Evolutionary conservation across 53 echinoderm and acorn worm genomes (phyloP).

Genomic region (Holothuria leucospilota): DNA sequence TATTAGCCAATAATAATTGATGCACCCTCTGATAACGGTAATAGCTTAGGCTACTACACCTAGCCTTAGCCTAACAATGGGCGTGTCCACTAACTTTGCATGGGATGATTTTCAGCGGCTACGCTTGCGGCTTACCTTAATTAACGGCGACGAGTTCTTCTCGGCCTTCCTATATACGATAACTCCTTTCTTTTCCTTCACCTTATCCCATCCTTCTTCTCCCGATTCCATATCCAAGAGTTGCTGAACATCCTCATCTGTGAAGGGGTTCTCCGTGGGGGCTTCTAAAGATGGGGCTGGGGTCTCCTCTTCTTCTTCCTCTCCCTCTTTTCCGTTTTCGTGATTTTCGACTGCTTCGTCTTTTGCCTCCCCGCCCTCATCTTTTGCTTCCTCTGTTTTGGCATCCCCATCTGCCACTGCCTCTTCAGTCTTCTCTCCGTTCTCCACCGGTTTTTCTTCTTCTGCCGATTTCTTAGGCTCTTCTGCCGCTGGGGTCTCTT

Average conservation of each 20-base stretch:
- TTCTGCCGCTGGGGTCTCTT: constrained; percentile 63
- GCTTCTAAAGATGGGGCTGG: constrained; percentile 72
- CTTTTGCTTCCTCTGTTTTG: constrained; percentile 43
- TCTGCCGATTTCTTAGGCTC: constrained; percentile 67
- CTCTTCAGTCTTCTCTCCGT: constrained; percentile 47
- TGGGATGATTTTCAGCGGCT: too few relatives aligned
- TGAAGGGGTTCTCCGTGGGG: constrained; percentile 91
- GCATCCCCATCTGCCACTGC: constrained; percentile 51
- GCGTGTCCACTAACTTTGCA: constrained; percentile 15
- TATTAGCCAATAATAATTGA: too few relatives aligned
- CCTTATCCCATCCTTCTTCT: constrained; percentile 96
- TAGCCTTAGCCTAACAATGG: constrained; percentile 13
- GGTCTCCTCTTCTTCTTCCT: constrained; percentile 60
- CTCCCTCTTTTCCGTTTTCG: constrained; percentile 58
- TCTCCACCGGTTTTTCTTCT: constrained; percentile 62
- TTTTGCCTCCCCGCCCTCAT: constrained; percentile 60
- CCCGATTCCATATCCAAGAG: constrained; percentile 79
- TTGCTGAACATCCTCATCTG: constrained; percentile 89
- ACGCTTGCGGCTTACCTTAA: constrained; percentile 76
- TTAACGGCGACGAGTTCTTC: constrained; percentile 84
- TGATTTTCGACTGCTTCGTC: constrained; percentile 65
- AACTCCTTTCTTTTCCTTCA: constrained; percentile 91
- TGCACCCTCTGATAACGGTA: too few relatives aligned
- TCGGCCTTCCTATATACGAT: constrained; percentile 84
- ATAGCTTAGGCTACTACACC: not conserved